Base-by-base conservation (phyloP, 2,888 invertebrate species). In the Cantharis flavilabris region DNA sequence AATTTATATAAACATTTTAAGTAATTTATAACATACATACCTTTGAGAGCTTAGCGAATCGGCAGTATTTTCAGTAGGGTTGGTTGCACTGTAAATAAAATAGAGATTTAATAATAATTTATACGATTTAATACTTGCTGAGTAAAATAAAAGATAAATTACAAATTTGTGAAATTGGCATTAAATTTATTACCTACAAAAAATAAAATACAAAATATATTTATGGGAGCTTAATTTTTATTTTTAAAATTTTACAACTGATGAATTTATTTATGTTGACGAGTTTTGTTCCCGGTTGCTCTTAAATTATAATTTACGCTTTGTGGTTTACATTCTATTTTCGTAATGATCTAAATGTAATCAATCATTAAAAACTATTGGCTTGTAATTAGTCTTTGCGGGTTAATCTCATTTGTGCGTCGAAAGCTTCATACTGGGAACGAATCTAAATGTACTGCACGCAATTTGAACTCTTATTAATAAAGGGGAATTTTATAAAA, bases 1-100 rank as follows among this genome's bases (percentile, higher is more conserved):
- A 1, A 30, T 11, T 11, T 11, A 3, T 10, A 30, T 3, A 30
- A 30, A 30, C 10, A 30, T 11, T 26, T 9, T 26, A 26, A 7
- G 26, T 26, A 26, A 49, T 49, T 20, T 20, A 20, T n/a, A 49
- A 49, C 5, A 9, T n/a, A 62, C 77, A 79, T 80, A 80, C 80
- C 79, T 77, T 70, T 80, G 80, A 5, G 80, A 80, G 73, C 80
- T 80, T 11, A 80, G 75, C 11, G 79, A 75, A 63, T 80, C 80
- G 30, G 73, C 23, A 18, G 72, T 72, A 64, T 72, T 75, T 28
- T 79, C 79, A 30, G 28, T 3, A 13, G 80, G 76, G 72, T 80
- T 80, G 62, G 75, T 79, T 30, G 70, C 72, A 70, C 75, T 75
- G 72, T 16, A 79, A 77, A 70, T 26, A 26, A 49, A 75, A 28